A percentile compares a stretch with the other conserved stretches of the same genome.
phyloP scores from a whole-genome alignment of 2,113 vertebrate genomes.

The Gadus chalcogrammus region DNA sequence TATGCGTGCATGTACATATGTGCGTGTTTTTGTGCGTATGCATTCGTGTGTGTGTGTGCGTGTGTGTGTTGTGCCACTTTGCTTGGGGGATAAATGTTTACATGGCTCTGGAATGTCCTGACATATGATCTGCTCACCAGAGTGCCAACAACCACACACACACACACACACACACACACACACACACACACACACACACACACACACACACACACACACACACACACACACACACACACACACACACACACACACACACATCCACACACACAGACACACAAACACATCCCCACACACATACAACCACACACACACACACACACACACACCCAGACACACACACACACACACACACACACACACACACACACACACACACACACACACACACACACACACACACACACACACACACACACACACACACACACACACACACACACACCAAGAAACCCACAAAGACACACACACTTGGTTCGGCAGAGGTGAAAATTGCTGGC shows the following conservation, averaged over 20 bases:
- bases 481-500: constrained; percentile 20
- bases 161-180: neutral
- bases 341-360: constrained; percentile 5
- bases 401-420: constrained; percentile 56
- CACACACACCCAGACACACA: too few relatives aligned
- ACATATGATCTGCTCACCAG: constrained; percentile 54
- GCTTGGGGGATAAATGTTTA: constrained; percentile 63
- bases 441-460: constrained; percentile 23
- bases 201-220: constrained; percentile 12
- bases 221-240: constrained; percentile 22
- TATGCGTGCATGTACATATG: neutral
- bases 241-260: constrained; percentile 21
- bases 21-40: neutral
- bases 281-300: constrained; percentile 15
- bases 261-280: too few relatives aligned
- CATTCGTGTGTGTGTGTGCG: constrained; percentile 5
- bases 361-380: neutral
- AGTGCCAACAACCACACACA: constrained; percentile 41
- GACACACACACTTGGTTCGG: neutral
- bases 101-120: constrained; percentile 63
- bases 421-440: constrained; percentile 39
- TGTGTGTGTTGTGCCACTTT: constrained; percentile 31
- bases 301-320: constrained; percentile 17
- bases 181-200: constrained; percentile 14
- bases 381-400: too few relatives aligned